Percentiles rank a stretch among this genome's conserved stretches.
Evolutionary conservation across 2,888 invertebrate species (phyloP).

Genomic region (Eustalomyia histrio): DNA sequence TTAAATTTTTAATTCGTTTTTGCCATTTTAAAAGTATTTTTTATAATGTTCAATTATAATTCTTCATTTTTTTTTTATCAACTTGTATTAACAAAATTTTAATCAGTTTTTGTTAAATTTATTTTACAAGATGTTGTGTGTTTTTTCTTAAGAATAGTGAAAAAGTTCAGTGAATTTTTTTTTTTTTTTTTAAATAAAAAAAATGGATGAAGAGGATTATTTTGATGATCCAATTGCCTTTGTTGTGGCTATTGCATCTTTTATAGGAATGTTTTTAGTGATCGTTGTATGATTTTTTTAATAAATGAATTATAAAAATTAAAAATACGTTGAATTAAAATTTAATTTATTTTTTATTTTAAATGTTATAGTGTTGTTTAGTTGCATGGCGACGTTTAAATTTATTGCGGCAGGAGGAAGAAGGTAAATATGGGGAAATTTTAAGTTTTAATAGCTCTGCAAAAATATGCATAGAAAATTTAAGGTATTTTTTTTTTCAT

Average conservation of each 20-base stretch:
- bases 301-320: neutral
- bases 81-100: neutral
- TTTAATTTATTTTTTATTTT: neutral
- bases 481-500: no score
- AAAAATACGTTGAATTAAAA: neutral
- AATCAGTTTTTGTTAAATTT: conserved; percentile 3
- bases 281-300: conserved; percentile 33
- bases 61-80: neutral
- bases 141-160: neutral
- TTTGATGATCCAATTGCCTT: conserved; percentile 41
- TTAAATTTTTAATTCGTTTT: neutral
- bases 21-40: neutral
- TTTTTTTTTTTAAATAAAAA: neutral
- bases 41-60: neutral
- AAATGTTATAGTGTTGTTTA: neutral
- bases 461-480: no score
- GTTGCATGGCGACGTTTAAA: neutral
- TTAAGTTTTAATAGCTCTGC: no score
- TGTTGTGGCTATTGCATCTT: conserved; percentile 7
- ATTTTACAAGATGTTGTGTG: neutral
- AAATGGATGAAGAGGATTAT: conserved; percentile 42
- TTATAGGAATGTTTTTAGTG: conserved; percentile 38
- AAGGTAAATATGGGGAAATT: neutral
- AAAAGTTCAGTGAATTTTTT: neutral
- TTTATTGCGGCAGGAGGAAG: neutral